These are phyloP conservation scores for Acronicta leporina DNA, from an alignment of 2,888 invertebrate genomes.

Conservation along the genomic window DNA sequence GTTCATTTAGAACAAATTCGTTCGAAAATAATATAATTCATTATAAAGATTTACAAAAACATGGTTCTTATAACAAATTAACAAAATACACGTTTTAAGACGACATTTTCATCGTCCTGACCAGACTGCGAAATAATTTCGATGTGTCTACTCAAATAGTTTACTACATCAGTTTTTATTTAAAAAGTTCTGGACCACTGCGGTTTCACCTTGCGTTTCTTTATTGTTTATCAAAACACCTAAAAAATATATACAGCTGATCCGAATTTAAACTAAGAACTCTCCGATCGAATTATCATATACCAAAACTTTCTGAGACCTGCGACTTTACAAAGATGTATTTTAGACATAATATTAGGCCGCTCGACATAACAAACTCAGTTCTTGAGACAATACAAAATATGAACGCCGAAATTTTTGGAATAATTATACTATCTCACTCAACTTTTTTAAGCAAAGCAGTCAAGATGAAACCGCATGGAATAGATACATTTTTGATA, in stretches of 20 bases:
- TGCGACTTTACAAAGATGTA: too few species aligned
- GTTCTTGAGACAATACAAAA: too few species aligned
- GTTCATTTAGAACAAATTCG: not conserved
- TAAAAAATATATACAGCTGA: too few species aligned
- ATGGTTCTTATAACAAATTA: slow-evolving; percentile 46
- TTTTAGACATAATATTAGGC: too few species aligned
- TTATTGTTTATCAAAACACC: not conserved
- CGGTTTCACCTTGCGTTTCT: slow-evolving; percentile 14
- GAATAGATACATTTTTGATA: not conserved
- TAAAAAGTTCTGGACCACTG: slow-evolving; percentile 5
- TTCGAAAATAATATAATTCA: not conserved
- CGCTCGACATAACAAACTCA: too few species aligned
- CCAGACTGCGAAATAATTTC: slow-evolving; percentile 33
- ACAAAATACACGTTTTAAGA: slow-evolving; percentile 28
- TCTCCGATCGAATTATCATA: too few species aligned
- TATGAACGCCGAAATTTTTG: too few species aligned
- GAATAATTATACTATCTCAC: too few species aligned
- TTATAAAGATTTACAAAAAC: slow-evolving; percentile 5
- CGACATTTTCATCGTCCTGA: slow-evolving; percentile 24
- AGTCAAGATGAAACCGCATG: slow-evolving; percentile 22
- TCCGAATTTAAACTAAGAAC: too few species aligned
- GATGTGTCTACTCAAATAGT: slow-evolving; percentile 16
- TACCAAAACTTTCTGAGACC: too few species aligned
- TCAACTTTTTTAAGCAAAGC: not conserved
- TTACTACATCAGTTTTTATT: slow-evolving; percentile 4